Evolutionary conservation across 2,797 vertebrate species (phyloP).

Genomic region (Melanotaenia pygmaea): DNA sequence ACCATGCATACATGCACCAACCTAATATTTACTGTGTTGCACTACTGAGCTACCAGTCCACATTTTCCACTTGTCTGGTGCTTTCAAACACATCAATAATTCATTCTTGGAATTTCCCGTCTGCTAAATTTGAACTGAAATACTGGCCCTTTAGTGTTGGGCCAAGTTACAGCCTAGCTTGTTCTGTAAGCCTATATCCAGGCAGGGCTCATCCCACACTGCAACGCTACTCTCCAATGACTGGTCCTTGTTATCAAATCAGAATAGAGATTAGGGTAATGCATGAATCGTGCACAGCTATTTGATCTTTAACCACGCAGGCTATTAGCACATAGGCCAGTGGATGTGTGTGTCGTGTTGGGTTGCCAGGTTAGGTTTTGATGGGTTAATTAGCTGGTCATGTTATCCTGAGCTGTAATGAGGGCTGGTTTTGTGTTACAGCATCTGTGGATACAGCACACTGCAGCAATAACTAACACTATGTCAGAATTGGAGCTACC

Average conservation of each 20-base stretch:
- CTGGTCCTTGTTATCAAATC: conserved; percentile 41
- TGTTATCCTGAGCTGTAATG: conserved; percentile 67
- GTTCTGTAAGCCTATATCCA: conserved; percentile 64
- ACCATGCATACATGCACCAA: conserved; percentile 32
- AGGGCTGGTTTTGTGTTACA: conserved; percentile 60
- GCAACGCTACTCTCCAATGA: conserved; percentile 56
- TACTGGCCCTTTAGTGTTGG: conserved; percentile 38
- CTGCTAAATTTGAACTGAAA: conserved; percentile 68
- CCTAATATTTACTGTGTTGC: conserved; percentile 51
- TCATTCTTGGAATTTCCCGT: conserved; percentile 61
- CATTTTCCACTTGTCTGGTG: conserved; percentile 34
- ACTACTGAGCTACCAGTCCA: conserved; percentile 53
- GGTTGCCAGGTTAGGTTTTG: conserved; percentile 66
- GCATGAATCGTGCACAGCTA: conserved; percentile 45
- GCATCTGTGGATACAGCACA: conserved; percentile 25
- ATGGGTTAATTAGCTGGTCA: conserved; percentile 60
- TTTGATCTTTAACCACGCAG: conserved; percentile 60
- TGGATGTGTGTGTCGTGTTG: conserved; percentile 47
- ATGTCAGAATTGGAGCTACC: conserved; percentile 9
- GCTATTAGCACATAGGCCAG: conserved; percentile 10
- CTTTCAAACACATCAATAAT: conserved; percentile 70
- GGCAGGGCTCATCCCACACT: conserved; percentile 20
- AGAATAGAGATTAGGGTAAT: conserved; percentile 70
- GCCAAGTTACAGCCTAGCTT: conserved; percentile 56
- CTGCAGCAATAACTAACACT: conserved; percentile 25